Evolutionary conservation across 2,113 vertebrate genomes (phyloP).

Genomic region (Saccopteryx bilineata): DNA sequence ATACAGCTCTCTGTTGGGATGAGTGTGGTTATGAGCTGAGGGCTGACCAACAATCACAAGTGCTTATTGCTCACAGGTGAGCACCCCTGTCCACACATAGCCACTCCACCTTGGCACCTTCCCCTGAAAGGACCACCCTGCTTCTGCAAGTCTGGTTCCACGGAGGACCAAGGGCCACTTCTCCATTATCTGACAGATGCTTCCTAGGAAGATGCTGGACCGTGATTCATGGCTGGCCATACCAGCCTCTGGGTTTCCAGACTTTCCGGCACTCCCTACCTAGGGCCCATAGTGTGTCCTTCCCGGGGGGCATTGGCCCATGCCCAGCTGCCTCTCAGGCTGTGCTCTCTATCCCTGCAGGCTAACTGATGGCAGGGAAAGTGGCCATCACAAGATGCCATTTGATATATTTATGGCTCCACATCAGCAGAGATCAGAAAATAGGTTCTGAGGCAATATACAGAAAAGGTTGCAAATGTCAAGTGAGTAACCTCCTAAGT

Average conservation of each 20-base stretch:
- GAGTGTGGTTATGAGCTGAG: not conserved
- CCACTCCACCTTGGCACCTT: fast-evolving
- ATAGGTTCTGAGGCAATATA: not conserved
- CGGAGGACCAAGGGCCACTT: not conserved
- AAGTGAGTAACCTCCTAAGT: not conserved
- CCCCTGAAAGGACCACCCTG: not conserved
- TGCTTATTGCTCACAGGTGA: constrained; percentile 44
- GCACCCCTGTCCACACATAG: not conserved
- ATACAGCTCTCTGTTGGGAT: fast-evolving
- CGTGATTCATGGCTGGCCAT: not conserved
- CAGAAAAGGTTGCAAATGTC: not conserved
- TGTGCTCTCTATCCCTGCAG: not conserved
- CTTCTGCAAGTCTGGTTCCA: not conserved
- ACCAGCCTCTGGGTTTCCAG: not conserved
- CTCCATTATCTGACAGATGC: not conserved
- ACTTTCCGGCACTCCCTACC: not conserved
- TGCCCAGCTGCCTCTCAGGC: not conserved
- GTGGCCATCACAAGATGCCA: not conserved
- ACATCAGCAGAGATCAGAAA: not conserved
- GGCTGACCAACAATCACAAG: fast-evolving
- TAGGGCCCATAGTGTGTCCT: not conserved
- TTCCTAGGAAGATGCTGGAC: not conserved
- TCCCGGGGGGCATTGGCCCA: not conserved
- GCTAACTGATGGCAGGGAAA: not conserved
- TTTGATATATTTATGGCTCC: not conserved